These are phyloP conservation scores for Rotaria macrura DNA, from an alignment of 2,888 invertebrate species.

Conservation along the genomic window DNA sequence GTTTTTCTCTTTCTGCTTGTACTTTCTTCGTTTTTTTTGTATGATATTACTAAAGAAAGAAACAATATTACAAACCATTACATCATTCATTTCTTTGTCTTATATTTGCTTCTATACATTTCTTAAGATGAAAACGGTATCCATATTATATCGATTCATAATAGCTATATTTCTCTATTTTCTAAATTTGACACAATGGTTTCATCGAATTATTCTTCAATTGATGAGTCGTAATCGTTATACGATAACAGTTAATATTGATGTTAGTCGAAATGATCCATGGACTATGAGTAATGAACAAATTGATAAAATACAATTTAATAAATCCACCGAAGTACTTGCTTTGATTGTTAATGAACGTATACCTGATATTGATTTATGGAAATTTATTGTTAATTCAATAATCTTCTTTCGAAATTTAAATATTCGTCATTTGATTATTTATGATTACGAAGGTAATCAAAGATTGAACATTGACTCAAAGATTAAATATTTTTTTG, in stretches of 20 bases:
- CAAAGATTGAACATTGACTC: too few relatives aligned
- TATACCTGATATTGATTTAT: background rate
- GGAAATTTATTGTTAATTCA: background rate
- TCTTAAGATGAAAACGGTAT: background rate
- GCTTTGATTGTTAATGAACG: background rate
- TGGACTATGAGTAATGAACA: background rate
- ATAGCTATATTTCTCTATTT: background rate
- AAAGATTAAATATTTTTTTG: background rate
- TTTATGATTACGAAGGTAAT: conserved; percentile 12
- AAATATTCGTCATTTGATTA: conserved; percentile 17
- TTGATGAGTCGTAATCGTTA: background rate
- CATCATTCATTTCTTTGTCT: background rate
- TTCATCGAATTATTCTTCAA: background rate
- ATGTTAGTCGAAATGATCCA: background rate
- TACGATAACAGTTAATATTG: background rate
- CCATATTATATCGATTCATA: background rate
- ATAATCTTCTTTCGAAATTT: background rate
- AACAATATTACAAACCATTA: background rate
- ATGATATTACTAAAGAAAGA: background rate
- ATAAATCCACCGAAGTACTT: background rate
- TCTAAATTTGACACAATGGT: background rate
- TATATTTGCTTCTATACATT: background rate
- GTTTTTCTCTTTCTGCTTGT: background rate
- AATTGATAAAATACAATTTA: background rate
- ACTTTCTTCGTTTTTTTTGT: background rate